Evolutionary conservation across 2,888 invertebrate species (phyloP).

Genomic region (Lydus trimaculatus): DNA sequence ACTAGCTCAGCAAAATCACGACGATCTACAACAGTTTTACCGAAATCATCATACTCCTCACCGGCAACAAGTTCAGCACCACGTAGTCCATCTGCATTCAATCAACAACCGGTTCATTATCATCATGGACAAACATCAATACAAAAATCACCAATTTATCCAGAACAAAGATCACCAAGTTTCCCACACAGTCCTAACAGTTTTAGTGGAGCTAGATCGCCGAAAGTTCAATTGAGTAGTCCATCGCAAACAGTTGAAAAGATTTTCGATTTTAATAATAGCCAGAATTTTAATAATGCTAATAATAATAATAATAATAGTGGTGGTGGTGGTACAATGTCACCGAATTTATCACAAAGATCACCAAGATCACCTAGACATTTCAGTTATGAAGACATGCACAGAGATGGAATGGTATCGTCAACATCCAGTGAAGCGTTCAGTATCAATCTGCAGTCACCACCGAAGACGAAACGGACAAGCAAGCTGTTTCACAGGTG

Average conservation of each 20-base stretch:
- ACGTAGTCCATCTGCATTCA: conserved; percentile 46
- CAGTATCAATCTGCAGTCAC: conserved; percentile 54
- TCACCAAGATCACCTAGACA: conserved; percentile 51
- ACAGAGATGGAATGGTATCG: conserved; percentile 33
- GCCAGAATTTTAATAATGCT: conserved; percentile 14
- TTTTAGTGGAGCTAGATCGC: conserved; percentile 40
- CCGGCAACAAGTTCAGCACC: conserved; percentile 48
- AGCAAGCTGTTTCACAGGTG: conserved; percentile 41
- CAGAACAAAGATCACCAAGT: conserved; percentile 46
- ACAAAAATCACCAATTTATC: conserved; percentile 38
- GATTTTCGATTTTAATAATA: conserved; percentile 27
- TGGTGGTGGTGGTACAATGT: conserved; percentile 36
- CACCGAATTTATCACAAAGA: conserved; percentile 43
- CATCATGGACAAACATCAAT: conserved; percentile 28
- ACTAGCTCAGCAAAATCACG: conserved; percentile 51
- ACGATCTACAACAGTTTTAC: conserved; percentile 42
- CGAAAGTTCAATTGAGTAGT: conserved; percentile 51
- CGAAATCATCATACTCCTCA: conserved; percentile 54
- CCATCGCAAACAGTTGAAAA: conserved; percentile 43
- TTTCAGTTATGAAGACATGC: conserved; percentile 45
- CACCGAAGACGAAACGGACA: conserved; percentile 47
- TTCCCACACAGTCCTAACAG: conserved; percentile 40
- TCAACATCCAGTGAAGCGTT: conserved; percentile 48
- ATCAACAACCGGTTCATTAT: conserved; percentile 5
- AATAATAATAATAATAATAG: too few species aligned